Percentiles rank a stretch among this genome's conserved stretches.
Conservation (phyloP, 2,113 vertebrate species). For the Pollachius pollachius region DNA sequence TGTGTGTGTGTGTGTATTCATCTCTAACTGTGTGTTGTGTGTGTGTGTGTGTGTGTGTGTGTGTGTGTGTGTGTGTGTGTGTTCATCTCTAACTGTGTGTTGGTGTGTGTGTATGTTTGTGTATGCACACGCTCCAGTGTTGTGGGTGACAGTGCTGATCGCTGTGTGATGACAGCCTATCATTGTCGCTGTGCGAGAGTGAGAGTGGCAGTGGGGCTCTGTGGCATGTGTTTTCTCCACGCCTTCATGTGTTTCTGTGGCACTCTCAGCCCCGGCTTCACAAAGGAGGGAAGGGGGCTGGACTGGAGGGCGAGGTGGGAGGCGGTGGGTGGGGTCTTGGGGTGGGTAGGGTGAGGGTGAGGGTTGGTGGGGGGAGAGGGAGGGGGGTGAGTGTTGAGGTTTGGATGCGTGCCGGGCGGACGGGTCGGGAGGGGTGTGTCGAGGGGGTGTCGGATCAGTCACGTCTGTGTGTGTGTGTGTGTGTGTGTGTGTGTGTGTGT, state of each 20-base stretch:
- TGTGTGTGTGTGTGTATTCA: slow-evolving; percentile 29
- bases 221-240: slow-evolving; percentile 75
- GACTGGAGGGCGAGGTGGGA: background rate
- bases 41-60: slow-evolving; percentile 18
- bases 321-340: background rate
- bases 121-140: slow-evolving; percentile 61
- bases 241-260: slow-evolving; percentile 74
- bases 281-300: slow-evolving; percentile 53
- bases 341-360: background rate
- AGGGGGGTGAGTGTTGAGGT: background rate
- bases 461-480: background rate
- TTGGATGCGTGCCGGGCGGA: background rate
- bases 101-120: slow-evolving; percentile 31
- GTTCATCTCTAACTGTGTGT: slow-evolving; percentile 6
- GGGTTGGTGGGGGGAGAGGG: slow-evolving; percentile 15
- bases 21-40: no score
- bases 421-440: slow-evolving; percentile 4
- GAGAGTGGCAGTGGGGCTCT: slow-evolving; percentile 73
- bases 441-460: slow-evolving; percentile 32
- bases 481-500: no score
- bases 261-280: slow-evolving; percentile 66
- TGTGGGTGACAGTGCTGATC: slow-evolving; percentile 76
- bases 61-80: slow-evolving; percentile 27
- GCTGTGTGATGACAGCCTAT: slow-evolving; percentile 77
- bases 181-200: slow-evolving; percentile 74